phyloP scores from a whole-genome alignment of 2,113 vertebrate species.

The Puntigrus tetrazona region DNA sequence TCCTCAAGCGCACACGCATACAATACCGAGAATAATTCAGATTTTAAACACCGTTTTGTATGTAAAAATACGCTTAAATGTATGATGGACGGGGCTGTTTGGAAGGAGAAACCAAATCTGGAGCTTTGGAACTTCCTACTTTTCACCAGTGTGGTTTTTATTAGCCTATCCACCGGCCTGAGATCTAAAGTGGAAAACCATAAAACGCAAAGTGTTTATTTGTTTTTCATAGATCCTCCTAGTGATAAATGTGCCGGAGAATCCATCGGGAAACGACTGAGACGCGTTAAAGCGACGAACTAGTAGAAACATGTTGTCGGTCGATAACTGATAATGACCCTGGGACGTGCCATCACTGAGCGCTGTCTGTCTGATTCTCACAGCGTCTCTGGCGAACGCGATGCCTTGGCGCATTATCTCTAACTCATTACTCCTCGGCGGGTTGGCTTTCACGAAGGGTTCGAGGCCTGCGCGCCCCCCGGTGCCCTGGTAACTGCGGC shows the following conservation, averaged over 20 bases:
- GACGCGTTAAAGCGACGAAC: conserved; percentile 43
- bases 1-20: conserved; percentile 9
- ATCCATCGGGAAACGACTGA: conserved; percentile 26
- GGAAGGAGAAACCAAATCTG: background rate
- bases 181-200: background rate
- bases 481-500: conserved; percentile 57
- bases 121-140: background rate
- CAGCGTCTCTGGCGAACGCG: conserved; percentile 67
- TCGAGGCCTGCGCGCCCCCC: conserved; percentile 65
- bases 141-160: background rate
- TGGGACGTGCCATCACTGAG: conserved; percentile 80
- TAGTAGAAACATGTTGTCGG: conserved; percentile 50
- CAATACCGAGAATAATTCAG: background rate
- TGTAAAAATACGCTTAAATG: background rate
- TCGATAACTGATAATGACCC: conserved; percentile 81
- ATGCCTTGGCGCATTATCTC: conserved; percentile 70
- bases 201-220: background rate
- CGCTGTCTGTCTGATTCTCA: conserved; percentile 82
- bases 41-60: background rate
- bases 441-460: conserved; percentile 73
- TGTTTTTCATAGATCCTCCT: background rate
- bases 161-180: background rate
- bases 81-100: background rate
- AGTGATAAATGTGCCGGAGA: background rate
- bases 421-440: conserved; percentile 73